Conservation (phyloP, 2,113 vertebrate species). For the Macroglossus sobrinus region DNA sequence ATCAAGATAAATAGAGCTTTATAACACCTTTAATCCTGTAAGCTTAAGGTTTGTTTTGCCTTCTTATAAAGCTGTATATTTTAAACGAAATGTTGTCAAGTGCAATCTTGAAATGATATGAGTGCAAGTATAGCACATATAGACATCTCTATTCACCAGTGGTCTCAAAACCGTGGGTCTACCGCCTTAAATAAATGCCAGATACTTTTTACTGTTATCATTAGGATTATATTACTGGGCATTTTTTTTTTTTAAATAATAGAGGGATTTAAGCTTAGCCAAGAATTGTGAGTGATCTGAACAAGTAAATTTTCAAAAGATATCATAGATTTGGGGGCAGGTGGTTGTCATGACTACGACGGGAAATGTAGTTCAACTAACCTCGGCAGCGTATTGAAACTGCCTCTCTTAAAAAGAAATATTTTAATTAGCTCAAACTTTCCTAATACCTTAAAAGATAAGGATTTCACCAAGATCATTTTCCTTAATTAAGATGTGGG, state of each 20-base stretch:
- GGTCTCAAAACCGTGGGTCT: neutral
- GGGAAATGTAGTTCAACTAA: neutral
- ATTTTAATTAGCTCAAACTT: slow-evolving; percentile 25
- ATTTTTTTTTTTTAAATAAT: neutral
- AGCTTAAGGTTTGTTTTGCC: neutral
- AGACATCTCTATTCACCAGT: neutral
- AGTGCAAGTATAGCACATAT: neutral
- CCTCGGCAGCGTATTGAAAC: neutral
- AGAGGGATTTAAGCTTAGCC: neutral
- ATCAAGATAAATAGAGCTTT: neutral
- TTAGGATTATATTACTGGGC: neutral
- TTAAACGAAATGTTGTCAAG: neutral
- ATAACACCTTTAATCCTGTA: neutral
- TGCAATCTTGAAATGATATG: neutral
- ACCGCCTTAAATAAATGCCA: neutral
- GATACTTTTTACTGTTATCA: neutral
- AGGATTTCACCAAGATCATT: neutral
- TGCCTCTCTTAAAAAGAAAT: neutral
- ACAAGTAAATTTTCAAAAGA: slow-evolving; percentile 28
- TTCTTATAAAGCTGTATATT: neutral
- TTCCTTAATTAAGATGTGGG: neutral
- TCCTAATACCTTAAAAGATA: neutral
- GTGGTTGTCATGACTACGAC: slow-evolving; percentile 44
- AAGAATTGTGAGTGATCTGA: neutral
- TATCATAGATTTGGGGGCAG: neutral